phyloP scores from a whole-genome alignment of 2,888 invertebrate species.

The Piscicola geometra region DNA sequence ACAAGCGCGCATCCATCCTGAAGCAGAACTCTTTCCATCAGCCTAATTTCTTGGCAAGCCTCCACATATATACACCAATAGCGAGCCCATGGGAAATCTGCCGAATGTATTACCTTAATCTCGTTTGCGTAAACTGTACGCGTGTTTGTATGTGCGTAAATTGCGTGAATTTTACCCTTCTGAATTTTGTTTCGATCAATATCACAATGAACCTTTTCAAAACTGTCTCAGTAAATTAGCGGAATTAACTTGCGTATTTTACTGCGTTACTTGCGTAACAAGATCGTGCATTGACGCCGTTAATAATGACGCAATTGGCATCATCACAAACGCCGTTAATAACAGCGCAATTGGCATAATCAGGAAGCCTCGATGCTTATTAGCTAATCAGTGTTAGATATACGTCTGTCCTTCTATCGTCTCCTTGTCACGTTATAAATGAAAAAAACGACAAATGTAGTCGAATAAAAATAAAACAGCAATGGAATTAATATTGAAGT shows the following conservation, averaged over 20 bases:
- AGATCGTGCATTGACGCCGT: conserved; percentile 12
- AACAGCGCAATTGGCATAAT: conserved; percentile 16
- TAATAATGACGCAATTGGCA: conserved; percentile 18
- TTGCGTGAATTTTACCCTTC: conserved; percentile 11
- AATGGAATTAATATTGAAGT: too few species aligned
- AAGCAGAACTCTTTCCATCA: conserved; percentile 28
- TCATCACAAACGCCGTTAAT: conserved; percentile 15
- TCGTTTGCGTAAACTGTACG: conserved; percentile 25
- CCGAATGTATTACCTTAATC: conserved; percentile 33
- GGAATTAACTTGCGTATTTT: conserved; percentile 14
- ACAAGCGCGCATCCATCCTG: conserved; percentile 12
- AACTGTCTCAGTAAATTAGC: conserved; percentile 4
- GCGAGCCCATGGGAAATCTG: conserved; percentile 31
- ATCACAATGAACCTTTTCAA: background rate
- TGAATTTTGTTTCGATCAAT: conserved; percentile 17
- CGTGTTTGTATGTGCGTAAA: conserved; percentile 16
- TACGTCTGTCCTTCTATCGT: conserved; percentile 4
- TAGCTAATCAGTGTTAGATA: conserved; percentile 18
- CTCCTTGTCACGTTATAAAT: background rate
- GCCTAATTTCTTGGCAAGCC: conserved; percentile 31
- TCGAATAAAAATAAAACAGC: background rate
- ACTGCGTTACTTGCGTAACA: background rate
- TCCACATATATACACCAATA: conserved; percentile 29
- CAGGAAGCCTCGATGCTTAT: background rate
- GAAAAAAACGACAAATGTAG: background rate